These are phyloP conservation scores for Caenorhabditis latens DNA, from an alignment of 1,140 invertebrate genomes.

Conservation along the genomic window DNA sequence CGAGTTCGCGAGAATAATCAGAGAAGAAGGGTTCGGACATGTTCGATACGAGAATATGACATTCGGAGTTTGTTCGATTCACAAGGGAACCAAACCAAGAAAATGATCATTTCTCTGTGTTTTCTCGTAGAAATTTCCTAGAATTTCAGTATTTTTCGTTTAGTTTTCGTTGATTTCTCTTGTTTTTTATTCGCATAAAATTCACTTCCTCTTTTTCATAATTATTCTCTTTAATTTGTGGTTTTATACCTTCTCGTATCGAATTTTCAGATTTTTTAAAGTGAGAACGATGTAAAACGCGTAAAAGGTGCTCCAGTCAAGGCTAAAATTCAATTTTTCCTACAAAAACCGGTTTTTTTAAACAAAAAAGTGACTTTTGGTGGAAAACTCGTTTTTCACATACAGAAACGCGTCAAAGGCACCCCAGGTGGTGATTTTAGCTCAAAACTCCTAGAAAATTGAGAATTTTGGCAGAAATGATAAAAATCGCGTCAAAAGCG, in stretches of 20 bases:
- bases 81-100: constrained; percentile 79
- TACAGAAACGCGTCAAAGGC: not conserved
- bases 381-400: not conserved
- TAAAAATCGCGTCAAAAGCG: too few species aligned
- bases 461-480: too few species aligned
- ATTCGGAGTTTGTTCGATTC: constrained; percentile 80
- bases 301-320: too few species aligned
- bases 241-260: not conserved
- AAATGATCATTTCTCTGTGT: not conserved
- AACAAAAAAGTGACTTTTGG: not conserved
- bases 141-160: not conserved
- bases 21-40: constrained; percentile 78
- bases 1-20: constrained; percentile 79
- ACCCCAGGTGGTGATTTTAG: too few species aligned
- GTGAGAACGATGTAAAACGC: too few species aligned
- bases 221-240: not conserved
- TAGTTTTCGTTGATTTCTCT: not conserved
- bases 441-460: too few species aligned
- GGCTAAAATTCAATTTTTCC: not conserved
- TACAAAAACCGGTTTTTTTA: not conserved
- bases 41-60: constrained; percentile 80
- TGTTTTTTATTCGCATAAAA: not conserved
- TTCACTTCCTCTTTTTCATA: not conserved
- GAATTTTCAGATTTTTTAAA: not conserved
- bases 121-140: constrained; percentile 35